Base-by-base conservation (phyloP, 2,113 vertebrate genomes). In the Chiloscyllium plagiosum region DNA sequence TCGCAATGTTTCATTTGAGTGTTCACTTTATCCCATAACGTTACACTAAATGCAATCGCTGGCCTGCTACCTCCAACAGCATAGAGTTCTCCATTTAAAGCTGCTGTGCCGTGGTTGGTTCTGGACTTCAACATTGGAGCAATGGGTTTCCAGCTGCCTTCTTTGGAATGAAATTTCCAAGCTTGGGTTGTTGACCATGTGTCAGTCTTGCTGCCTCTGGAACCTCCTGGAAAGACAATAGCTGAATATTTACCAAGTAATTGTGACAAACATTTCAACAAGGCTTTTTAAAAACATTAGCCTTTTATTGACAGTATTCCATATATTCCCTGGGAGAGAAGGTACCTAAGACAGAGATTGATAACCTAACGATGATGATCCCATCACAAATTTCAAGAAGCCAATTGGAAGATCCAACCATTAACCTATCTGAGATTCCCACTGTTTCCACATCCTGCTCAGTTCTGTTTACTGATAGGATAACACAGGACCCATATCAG, bases 121-220 rank as follows among this genome's bases (percentile, higher is more conserved):
- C 99, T 98, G 96, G 99, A 98, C 96, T 97, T 98, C 95, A 98
- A 97, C 99, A 99, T 99, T 86, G 99, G 98, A 0, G 98, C 97
- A 33, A 99, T 98, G 0, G 97, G 98, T 76, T 97, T 97, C 99
- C 99, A 99, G 85, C 96, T 33, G 0, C 98, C 98, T 0, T 99
- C 98, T 96, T 97, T 98, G 96, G 97, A 98, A 3, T 98, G 98
- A 97, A 99, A 99, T 96, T 98, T 97, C 99, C 99, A 99, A 96
- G 98, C 98, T 97, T 99, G 98, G 1, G 98, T 99, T 2, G 99
- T 99, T 0, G 99, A 99, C 99, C 99, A 99, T 0, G 98, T 98
- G 96, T 99, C 98, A 0, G 98, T 98, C 96, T 98, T 98, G 4
- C 98, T 98, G 15, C 99, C 99, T 42, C 99, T 97, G 0, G 99